Base-by-base conservation (phyloP, 2,888 invertebrate species). In the Tetragonula carbonaria region DNA sequence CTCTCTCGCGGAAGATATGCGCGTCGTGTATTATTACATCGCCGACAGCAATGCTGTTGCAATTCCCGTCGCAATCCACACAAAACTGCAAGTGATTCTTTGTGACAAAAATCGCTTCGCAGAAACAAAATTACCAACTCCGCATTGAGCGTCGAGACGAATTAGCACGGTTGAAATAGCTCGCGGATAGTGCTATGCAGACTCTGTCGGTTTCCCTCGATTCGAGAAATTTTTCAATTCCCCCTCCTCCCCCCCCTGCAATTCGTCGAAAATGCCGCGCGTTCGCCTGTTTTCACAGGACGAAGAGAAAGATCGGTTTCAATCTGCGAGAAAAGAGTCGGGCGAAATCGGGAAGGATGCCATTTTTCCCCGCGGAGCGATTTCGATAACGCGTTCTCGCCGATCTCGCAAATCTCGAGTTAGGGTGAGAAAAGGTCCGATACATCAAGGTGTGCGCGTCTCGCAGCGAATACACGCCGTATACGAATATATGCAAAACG, bases 381-480 rank as follows among this genome's bases (percentile, higher is more conserved):
- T 57, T 71, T 59, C 57, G 62, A 59, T 79, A 79, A 72, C 62
- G 66, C 8, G 57, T 38, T 55, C 28, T 2, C 63, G 14, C 53
- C 45, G 77, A 78, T 78, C 28, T 28, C 28, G 74, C 53, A 74
- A 87, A 85, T 83, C 76, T 79, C 57, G 74, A 79, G 65, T 66
- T 53, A 68, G 57, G 73, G 50, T 75, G 77, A 45, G 45, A 81
- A 82, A 72, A 65, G 28, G 51, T 55, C 65, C 74, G n/a, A 78
- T 85, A 74, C 72, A 84, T 87, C 87, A 75, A 78, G 57, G 13
- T 23, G 16, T 8, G 51, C 6, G n/a, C n/a, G n/a, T 59, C n/a
- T 59, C 57, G 45, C 73, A 67, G 8, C 63, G 66, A 62, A 66
- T 28, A 82, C 62, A 53, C 38, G 68, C 1, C 53, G 65, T 0